phyloP scores from a whole-genome alignment of 2,113 vertebrate species.

The Cryptomyrus ogoouensis region DNA sequence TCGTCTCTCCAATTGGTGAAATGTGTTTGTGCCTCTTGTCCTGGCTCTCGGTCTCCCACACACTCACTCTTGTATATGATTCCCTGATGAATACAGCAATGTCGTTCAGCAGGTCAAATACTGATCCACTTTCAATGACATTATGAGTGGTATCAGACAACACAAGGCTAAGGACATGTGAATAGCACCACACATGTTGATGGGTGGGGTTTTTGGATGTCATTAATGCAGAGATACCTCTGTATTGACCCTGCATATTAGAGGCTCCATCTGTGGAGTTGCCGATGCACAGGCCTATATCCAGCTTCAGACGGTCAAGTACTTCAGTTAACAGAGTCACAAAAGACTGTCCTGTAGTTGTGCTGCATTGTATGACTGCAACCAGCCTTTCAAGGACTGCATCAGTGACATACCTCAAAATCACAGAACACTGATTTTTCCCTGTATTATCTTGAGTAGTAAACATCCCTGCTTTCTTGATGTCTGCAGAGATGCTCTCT shows the following conservation, averaged over 20 bases:
- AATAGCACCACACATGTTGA: too few species aligned
- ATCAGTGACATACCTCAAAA: slow-evolving; percentile 26
- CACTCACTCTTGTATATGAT: too few species aligned
- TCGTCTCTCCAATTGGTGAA: too few species aligned
- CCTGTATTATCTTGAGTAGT: slow-evolving; percentile 20
- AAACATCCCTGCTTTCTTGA: slow-evolving; percentile 3
- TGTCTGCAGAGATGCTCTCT: neutral
- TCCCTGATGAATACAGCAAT: too few species aligned
- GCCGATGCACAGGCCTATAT: slow-evolving; percentile 25
- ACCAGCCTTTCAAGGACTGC: slow-evolving; percentile 14
- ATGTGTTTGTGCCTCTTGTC: too few species aligned
- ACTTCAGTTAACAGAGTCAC: slow-evolving; percentile 10
- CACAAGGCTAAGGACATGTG: too few species aligned
- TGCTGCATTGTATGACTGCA: neutral
- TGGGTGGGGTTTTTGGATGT: too few species aligned
- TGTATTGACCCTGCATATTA: slow-evolving; percentile 19
- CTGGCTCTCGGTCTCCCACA: too few species aligned
- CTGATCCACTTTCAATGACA: too few species aligned
- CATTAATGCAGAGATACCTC: too few species aligned
- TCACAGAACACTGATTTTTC: slow-evolving; percentile 13
- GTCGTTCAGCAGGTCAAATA: too few species aligned
- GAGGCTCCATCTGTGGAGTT: slow-evolving; percentile 26
- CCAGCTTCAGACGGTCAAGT: slow-evolving; percentile 11
- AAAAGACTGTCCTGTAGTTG: slow-evolving; percentile 12
- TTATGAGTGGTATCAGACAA: too few species aligned